Evolutionary conservation across 2,113 vertebrate genomes (phyloP), one percentile per base, ranked within the genome.

Genomic region (Tympanuchus pallidicinctus): DNA sequence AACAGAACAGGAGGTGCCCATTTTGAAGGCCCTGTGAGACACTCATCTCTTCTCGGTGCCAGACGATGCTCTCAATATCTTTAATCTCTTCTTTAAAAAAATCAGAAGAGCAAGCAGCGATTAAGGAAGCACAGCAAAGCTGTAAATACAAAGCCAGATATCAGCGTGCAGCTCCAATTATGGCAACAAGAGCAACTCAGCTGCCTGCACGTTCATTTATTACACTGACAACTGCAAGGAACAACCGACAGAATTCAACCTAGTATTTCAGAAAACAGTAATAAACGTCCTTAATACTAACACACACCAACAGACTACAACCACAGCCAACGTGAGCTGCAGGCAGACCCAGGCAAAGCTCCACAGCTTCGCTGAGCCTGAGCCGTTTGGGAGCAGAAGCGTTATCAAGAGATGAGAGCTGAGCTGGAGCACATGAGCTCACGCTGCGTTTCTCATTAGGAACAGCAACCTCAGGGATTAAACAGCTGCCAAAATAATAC

Each of bases 401-500:
- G 48, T 43, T 43, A 43, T 43, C 42, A 43, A 43, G 42, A 43
- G 42, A 43, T 43, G 42, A 43, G 42, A 43, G 42, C 42, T 43
- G 42, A 43, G 42, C 42, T 43, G 42, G 42, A 43, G 42, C 42
- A 43, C 82, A 94, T 3, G 1, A 89, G 70, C 95, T 79, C 90
- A 90, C 3, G 15, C 70, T 78, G 79, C 13, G 85, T 72, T 94
- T 94, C 90, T 95, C 95, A 90, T 95, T 92, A 92, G 84, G 91
- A 94, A 93, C 42, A 65, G 90, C 91, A 96, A 93, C 79, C 88
- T 91, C 76, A 38, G 82, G 95, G 93, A 95, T 94, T 86, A 92
- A 94, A 77, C 82, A 94, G 89, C 94, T 95, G 93, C 82, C 93
- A 83, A 90, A 88, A 47, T 66, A 88, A 88, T 56, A 48, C 18